Evolutionary conservation across 2,797 vertebrate genomes (phyloP).

Genomic region (Rhodeus uyekii): DNA sequence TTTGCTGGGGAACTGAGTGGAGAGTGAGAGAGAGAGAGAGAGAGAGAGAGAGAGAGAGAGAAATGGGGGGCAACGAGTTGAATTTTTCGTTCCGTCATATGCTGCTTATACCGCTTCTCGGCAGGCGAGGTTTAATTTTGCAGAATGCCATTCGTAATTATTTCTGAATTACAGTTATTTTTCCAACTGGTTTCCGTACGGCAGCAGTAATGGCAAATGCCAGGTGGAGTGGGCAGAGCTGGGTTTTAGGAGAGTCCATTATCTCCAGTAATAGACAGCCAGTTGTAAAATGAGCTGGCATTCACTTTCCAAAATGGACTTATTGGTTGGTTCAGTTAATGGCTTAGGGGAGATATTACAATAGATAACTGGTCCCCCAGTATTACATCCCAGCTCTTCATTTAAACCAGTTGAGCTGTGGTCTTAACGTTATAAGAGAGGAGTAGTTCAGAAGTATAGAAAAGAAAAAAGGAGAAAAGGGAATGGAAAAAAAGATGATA

Average conservation of each 20-base stretch:
- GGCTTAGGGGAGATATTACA: conserved; percentile 28
- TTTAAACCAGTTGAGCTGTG: conserved; percentile 31
- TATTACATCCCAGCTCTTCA: conserved; percentile 26
- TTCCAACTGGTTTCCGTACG: conserved; percentile 14
- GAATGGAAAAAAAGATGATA: neutral
- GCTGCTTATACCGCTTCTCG: conserved; percentile 26
- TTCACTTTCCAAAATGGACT: conserved; percentile 35
- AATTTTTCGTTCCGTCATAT: conserved; percentile 32
- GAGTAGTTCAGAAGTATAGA: neutral
- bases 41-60: neutral
- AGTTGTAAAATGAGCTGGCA: conserved; percentile 32
- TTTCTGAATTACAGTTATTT: conserved; percentile 49
- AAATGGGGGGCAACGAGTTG: conserved; percentile 27
- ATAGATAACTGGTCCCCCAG: conserved; percentile 20
- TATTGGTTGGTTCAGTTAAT: conserved; percentile 34
- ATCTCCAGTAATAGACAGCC: conserved; percentile 40
- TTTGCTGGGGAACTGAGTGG: conserved; percentile 10
- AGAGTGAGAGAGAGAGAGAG: neutral
- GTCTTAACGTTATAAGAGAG: neutral
- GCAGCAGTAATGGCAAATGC: conserved; percentile 38
- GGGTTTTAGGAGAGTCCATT: conserved; percentile 40
- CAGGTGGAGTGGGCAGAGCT: conserved; percentile 37
- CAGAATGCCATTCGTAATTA: conserved; percentile 43
- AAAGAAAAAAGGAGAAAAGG: neutral
- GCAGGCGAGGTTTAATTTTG: conserved; percentile 37